A percentile compares a stretch with the other conserved stretches of the same genome.
These are phyloP conservation scores for Yponomeuta malinellus DNA, from an alignment of 2,888 invertebrate genomes.

Conservation along the genomic window DNA sequence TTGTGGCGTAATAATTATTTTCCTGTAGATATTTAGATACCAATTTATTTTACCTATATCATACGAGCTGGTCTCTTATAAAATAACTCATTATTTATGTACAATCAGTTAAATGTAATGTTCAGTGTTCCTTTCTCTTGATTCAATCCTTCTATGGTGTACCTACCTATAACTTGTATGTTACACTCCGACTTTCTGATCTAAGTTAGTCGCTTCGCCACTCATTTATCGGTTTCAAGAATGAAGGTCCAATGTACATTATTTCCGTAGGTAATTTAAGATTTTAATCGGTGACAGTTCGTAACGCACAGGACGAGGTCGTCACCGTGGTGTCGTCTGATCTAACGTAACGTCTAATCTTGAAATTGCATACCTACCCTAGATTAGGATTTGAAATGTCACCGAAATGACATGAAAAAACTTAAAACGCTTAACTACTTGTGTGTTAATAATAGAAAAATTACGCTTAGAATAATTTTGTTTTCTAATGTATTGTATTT, in stretches of 20 bases:
- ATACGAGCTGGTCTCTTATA: constrained; percentile 69
- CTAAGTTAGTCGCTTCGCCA: constrained; percentile 37
- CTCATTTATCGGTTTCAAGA: constrained; percentile 50
- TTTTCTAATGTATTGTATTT: constrained; percentile 57
- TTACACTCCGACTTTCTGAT: constrained; percentile 17
- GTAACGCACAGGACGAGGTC: constrained; percentile 27
- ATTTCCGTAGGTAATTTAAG: constrained; percentile 63
- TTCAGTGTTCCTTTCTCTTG: background rate
- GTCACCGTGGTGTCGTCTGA: constrained; percentile 41
- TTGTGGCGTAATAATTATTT: constrained; percentile 2
- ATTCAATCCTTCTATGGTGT: background rate
- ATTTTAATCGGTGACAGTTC: constrained; percentile 47
- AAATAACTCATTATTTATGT: constrained; percentile 40
- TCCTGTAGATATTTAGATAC: constrained; percentile 11
- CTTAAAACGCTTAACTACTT: constrained; percentile 64
- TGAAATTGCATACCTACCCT: constrained; percentile 29
- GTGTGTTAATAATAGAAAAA: constrained; percentile 62
- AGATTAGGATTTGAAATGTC: constrained; percentile 41
- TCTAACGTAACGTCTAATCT: constrained; percentile 41
- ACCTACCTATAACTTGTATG: background rate
- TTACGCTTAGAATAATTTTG: constrained; percentile 70
- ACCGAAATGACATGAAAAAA: constrained; percentile 46
- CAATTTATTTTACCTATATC: constrained; percentile 5
- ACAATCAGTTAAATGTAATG: constrained; percentile 3
- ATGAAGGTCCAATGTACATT: constrained; percentile 63